Evolutionary conservation across 2,888 invertebrate species (phyloP).

Genomic region (Netelia fuscicornis): DNA sequence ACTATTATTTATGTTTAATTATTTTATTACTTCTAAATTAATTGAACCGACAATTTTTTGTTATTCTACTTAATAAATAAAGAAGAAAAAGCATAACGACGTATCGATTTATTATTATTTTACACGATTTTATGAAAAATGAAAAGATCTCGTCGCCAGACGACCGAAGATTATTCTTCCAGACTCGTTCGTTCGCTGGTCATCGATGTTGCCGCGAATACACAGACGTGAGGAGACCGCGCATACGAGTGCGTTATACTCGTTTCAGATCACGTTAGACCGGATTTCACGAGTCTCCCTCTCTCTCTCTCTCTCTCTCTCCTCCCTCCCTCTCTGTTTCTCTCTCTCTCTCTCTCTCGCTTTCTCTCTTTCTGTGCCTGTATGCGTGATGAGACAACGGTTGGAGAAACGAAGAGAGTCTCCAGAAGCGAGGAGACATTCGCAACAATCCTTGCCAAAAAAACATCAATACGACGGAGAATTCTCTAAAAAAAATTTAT

Average conservation of each 20-base stretch:
- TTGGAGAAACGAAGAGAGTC: constrained; percentile 5
- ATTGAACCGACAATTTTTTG: background rate
- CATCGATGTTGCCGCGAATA: constrained; percentile 50
- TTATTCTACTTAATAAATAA: background rate
- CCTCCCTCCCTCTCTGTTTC: constrained; percentile 38
- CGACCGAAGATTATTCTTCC: background rate
- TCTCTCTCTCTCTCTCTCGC: too few species aligned
- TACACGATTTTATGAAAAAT: background rate
- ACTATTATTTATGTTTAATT: too few species aligned
- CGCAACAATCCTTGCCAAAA: background rate
- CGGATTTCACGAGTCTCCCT: constrained; percentile 78
- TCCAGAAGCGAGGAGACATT: background rate
- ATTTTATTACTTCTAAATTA: background rate
- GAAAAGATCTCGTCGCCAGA: background rate
- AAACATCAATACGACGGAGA: background rate
- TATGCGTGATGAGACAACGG: constrained; percentile 1
- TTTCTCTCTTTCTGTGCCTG: background rate
- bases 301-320: too few species aligned
- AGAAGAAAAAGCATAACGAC: too few species aligned
- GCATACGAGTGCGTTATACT: constrained; percentile 71
- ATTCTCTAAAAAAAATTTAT: background rate
- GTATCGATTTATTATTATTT: too few species aligned
- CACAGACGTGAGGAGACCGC: background rate
- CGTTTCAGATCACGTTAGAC: constrained; percentile 79
- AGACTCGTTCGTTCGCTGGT: constrained; percentile 13